These are phyloP conservation scores for Cataglyphis altisquamis DNA, from an alignment of 2,888 invertebrate species.

Conservation along the genomic window DNA sequence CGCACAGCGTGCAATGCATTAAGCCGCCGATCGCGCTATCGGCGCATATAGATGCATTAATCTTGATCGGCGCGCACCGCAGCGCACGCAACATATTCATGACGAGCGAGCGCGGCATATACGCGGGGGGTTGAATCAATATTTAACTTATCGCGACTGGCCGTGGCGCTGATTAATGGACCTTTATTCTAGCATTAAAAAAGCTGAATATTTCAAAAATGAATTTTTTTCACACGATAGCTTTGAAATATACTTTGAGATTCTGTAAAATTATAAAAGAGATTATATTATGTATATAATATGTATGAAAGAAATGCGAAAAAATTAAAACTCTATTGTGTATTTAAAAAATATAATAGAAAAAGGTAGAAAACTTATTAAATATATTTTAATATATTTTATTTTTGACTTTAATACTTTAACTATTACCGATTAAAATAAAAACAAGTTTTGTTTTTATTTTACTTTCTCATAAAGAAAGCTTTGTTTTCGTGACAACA, in stretches of 20 bases:
- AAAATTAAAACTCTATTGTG: not conserved
- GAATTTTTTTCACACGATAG: slow-evolving; percentile 12
- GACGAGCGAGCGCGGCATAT: slow-evolving; percentile 59
- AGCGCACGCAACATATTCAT: slow-evolving; percentile 77
- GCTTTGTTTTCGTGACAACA: too few species aligned
- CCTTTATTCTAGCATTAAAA: slow-evolving; percentile 40
- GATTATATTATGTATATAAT: not conserved
- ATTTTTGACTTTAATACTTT: slow-evolving; percentile 32
- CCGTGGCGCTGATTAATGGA: slow-evolving; percentile 77
- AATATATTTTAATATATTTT: not conserved
- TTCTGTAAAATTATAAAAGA: not conserved
- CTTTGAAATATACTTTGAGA: slow-evolving; percentile 19
- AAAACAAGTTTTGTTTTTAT: slow-evolving; percentile 44
- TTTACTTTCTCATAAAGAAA: slow-evolving; percentile 1
- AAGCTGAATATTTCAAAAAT: slow-evolving; percentile 27
- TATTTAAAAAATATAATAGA: not conserved
- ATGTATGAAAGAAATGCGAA: not conserved
- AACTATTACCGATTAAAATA: not conserved
- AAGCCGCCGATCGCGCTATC: slow-evolving; percentile 79
- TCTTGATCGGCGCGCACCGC: slow-evolving; percentile 78
- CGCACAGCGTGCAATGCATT: slow-evolving; percentile 71
- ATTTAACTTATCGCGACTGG: slow-evolving; percentile 82
- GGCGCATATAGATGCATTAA: slow-evolving; percentile 81
- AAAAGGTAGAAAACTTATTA: not conserved
- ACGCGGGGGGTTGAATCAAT: slow-evolving; percentile 79